These are phyloP conservation scores for Anthonomus grandis DNA, from an alignment of 1,140 invertebrate genomes.

Conservation along the genomic window DNA sequence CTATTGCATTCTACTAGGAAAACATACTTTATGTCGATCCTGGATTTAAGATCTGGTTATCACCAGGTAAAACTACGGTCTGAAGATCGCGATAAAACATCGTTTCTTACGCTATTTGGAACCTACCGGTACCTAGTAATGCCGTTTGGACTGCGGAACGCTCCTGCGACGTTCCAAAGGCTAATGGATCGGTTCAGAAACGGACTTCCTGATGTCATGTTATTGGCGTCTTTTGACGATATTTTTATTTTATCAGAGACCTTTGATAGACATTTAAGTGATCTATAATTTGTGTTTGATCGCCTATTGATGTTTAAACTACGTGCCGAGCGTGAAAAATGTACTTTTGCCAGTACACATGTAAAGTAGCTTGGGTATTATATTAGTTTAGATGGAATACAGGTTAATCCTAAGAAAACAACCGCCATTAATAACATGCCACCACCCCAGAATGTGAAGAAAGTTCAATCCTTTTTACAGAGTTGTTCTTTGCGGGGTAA, in stretches of 20 bases:
- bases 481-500: conserved; percentile 38
- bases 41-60: conserved; percentile 51
- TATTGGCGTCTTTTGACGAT: conserved; percentile 15
- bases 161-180: conserved; percentile 49
- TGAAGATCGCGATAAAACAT: conserved; percentile 47
- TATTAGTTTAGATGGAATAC: conserved; percentile 31
- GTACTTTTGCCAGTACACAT: conserved; percentile 18
- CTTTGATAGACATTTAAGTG: conserved; percentile 2
- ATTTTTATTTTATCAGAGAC: conserved; percentile 4
- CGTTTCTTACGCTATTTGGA: conserved; percentile 42
- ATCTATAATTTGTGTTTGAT: conserved; percentile 2
- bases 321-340: conserved; percentile 39
- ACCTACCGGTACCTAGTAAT: conserved; percentile 43
- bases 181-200: conserved; percentile 38
- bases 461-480: conserved; percentile 44
- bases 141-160: conserved; percentile 45
- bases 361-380: conserved; percentile 37
- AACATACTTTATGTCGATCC: conserved; percentile 22
- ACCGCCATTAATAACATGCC: conserved; percentile 27
- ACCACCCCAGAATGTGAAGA: conserved; percentile 32
- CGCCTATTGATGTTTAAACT: conserved; percentile 14
- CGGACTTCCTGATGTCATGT: conserved; percentile 7
- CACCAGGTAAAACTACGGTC: conserved; percentile 49
- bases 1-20: no score
- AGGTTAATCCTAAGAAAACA: conserved; percentile 38